Conservation (phyloP, 2,113 vertebrate genomes). For the Buteo buteo region DNA sequence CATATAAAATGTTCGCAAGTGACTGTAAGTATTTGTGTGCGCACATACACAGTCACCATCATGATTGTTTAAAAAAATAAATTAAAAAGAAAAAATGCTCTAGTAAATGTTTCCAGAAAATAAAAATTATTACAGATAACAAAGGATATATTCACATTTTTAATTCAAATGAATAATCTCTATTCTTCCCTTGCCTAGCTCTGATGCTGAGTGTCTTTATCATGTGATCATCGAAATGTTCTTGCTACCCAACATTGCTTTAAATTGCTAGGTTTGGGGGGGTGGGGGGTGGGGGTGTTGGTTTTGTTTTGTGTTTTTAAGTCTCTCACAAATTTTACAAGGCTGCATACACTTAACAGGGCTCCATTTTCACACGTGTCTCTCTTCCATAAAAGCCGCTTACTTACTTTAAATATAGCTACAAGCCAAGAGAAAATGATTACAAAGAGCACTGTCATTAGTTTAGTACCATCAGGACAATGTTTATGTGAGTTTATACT, state of each 20-base stretch:
- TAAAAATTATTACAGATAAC: background rate
- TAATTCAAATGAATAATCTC: background rate
- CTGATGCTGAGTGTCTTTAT: background rate
- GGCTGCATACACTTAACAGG: background rate
- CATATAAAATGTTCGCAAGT: background rate
- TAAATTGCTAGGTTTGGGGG: background rate
- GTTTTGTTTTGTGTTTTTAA: background rate
- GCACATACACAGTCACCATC: rapidly evolving
- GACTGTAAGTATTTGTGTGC: rapidly evolving
- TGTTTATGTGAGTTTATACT: conserved; percentile 44
- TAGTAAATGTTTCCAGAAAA: background rate
- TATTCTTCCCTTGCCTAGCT: background rate
- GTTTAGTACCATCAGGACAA: conserved; percentile 12
- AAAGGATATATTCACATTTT: background rate
- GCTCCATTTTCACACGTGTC: background rate
- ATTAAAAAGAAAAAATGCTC: background rate
- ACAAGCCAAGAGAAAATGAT: background rate
- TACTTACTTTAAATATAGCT: conserved; percentile 52
- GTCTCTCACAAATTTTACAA: too few species aligned
- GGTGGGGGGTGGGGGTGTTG: background rate
- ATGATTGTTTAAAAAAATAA: background rate
- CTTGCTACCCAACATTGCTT: background rate
- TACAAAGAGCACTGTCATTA: conserved; percentile 27
- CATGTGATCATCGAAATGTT: background rate
- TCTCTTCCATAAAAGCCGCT: conserved; percentile 23